Evolutionary conservation across 2,113 vertebrate species (phyloP).

Genomic region (Chaetops frenatus): DNA sequence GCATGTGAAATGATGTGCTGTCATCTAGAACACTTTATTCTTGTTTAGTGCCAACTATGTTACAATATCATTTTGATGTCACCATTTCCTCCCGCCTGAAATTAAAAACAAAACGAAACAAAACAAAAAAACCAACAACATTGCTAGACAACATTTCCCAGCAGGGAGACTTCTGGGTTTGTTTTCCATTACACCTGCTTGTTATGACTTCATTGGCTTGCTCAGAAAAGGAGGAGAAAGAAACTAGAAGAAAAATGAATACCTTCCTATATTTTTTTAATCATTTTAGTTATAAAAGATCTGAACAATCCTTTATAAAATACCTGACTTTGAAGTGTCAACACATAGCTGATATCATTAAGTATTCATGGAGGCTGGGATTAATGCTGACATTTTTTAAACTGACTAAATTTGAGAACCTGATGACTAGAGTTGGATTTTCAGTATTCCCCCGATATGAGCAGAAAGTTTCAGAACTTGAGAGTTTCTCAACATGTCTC

Average conservation of each 20-base stretch:
- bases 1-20: conserved; percentile 52
- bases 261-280: background rate
- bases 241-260: background rate
- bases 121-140: background rate
- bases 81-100: conserved; percentile 50
- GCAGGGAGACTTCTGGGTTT: conserved; percentile 21
- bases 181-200: conserved; percentile 51
- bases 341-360: background rate
- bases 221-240: background rate
- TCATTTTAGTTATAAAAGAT: background rate
- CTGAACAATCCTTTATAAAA: conserved; percentile 19
- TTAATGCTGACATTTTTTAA: conserved; percentile 8
- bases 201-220: conserved; percentile 43
- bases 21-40: conserved; percentile 54
- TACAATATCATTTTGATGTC: conserved; percentile 68
- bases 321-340: background rate
- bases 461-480: background rate
- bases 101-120: background rate
- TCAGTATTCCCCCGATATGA: background rate
- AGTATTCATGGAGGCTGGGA: background rate
- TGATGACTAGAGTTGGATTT: conserved; percentile 4
- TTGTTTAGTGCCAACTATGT: conserved; percentile 50
- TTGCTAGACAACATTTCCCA: conserved; percentile 62
- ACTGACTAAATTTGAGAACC: conserved; percentile 5
- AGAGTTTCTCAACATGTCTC: background rate